A percentile compares a stretch with the other conserved stretches of the same genome.
phyloP scores from a whole-genome alignment of 2,797 vertebrate genomes.

The Coranthus polyacanthus region DNA sequence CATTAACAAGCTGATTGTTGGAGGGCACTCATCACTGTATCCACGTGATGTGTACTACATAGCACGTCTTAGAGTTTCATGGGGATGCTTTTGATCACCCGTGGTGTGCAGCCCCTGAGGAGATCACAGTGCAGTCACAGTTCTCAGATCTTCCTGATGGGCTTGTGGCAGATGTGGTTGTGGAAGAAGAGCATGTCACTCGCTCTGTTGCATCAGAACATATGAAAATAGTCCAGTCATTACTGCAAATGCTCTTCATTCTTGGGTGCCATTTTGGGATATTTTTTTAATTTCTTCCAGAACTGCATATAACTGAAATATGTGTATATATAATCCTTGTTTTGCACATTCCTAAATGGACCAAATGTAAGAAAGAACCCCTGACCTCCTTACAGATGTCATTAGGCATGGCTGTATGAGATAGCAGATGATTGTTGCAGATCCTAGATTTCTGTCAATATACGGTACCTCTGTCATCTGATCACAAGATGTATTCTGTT shows the following conservation, averaged over 20 bases:
- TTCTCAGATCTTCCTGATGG: constrained; percentile 41
- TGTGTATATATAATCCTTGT: background rate
- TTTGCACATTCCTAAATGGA: background rate
- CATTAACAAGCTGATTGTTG: constrained; percentile 28
- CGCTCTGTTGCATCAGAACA: constrained; percentile 2
- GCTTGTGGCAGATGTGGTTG: constrained; percentile 9
- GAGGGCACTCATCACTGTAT: constrained; percentile 21
- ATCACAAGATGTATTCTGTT: background rate
- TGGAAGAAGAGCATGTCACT: background rate
- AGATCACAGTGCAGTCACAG: constrained; percentile 52
- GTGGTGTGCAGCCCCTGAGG: constrained; percentile 31
- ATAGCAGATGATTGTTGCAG: background rate
- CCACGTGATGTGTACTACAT: constrained; percentile 40
- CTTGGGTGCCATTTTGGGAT: background rate
- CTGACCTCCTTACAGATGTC: background rate
- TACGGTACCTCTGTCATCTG: background rate
- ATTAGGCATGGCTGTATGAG: background rate
- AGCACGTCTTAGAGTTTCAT: constrained; percentile 41
- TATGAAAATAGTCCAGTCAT: background rate
- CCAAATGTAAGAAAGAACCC: too few species aligned
- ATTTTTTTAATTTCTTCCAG: background rate
- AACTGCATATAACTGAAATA: background rate
- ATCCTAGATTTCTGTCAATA: background rate
- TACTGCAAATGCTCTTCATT: background rate
- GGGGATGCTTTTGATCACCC: constrained; percentile 58